Evolutionary conservation across 2,888 invertebrate species (phyloP).

Genomic region (Trichogramma dendrolimi): DNA sequence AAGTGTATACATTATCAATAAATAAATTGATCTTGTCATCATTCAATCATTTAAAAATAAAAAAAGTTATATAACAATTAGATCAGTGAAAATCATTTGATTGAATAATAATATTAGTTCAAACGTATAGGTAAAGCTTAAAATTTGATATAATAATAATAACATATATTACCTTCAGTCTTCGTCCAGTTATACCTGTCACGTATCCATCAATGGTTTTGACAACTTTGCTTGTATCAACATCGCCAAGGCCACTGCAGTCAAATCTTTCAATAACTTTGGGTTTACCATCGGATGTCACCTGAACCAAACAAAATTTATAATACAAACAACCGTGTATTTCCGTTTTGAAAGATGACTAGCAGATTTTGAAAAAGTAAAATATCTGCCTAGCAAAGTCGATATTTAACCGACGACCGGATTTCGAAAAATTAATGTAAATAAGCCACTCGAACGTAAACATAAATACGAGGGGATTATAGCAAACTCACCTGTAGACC

Average conservation of each 20-base stretch:
- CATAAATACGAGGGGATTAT: neutral
- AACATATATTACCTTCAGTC: constrained; percentile 67
- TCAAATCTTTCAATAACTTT: constrained; percentile 94
- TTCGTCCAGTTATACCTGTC: constrained; percentile 82
- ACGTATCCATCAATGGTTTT: constrained; percentile 67
- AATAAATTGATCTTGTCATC: no score
- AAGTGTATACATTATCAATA: no score
- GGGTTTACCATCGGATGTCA: constrained; percentile 79
- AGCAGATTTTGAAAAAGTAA: constrained; percentile 8
- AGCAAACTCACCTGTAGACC: constrained; percentile 75
- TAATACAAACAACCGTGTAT: neutral
- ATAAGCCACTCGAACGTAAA: constrained; percentile 2
- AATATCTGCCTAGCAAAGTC: neutral
- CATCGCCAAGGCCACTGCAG: constrained; percentile 95
- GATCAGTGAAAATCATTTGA: no score
- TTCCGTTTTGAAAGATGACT: constrained; percentile 7
- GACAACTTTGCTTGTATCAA: constrained; percentile 79
- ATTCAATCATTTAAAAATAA: neutral
- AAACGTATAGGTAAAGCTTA: neutral
- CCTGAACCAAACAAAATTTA: constrained; percentile 54
- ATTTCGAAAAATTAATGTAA: neutral
- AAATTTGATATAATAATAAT: constrained; percentile 55
- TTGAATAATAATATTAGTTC: neutral
- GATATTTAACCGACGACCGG: neutral
- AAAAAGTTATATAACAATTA: neutral